Percentiles rank a stretch among this genome's conserved stretches.
Conservation (phyloP, 2,797 vertebrate genomes). For the Coregonus ussuriensis region DNA sequence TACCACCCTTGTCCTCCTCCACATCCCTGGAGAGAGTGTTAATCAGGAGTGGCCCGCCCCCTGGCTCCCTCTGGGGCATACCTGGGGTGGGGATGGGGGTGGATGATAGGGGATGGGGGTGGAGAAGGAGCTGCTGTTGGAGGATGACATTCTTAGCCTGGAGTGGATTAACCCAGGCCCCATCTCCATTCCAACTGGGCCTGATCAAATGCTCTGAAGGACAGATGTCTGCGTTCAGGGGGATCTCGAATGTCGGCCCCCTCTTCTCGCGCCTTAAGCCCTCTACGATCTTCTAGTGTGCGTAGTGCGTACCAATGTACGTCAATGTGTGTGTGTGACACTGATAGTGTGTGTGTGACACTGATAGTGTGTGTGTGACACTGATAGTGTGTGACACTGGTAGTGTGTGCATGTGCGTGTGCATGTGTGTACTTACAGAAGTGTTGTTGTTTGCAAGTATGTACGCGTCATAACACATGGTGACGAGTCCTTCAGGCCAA, state of each 20-base stretch:
- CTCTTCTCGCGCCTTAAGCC: conserved; percentile 30
- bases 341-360: neutral
- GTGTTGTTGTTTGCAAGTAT: too few relatives aligned
- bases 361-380: neutral
- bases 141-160: conserved; percentile 67
- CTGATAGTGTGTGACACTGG: neutral
- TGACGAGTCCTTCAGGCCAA: neutral
- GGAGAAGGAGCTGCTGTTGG: conserved; percentile 28
- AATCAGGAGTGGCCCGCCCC: conserved; percentile 62
- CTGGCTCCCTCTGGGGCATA: conserved; percentile 47
- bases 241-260: conserved; percentile 55
- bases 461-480: neutral
- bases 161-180: conserved; percentile 53
- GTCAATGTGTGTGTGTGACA: neutral
- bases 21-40: conserved; percentile 47
- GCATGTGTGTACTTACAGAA: too few relatives aligned
- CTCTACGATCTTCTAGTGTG: conserved; percentile 26
- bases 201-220: conserved; percentile 73
- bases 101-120: too few relatives aligned
- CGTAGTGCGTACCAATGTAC: neutral
- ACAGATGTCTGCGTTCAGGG: conserved; percentile 65
- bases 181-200: conserved; percentile 64
- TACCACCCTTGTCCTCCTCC: conserved; percentile 28
- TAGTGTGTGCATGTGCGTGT: too few relatives aligned
- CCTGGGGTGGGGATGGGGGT: conserved; percentile 34